Conservation (phyloP, 2,888 invertebrate genomes). For the Platypus cylindrus region DNA sequence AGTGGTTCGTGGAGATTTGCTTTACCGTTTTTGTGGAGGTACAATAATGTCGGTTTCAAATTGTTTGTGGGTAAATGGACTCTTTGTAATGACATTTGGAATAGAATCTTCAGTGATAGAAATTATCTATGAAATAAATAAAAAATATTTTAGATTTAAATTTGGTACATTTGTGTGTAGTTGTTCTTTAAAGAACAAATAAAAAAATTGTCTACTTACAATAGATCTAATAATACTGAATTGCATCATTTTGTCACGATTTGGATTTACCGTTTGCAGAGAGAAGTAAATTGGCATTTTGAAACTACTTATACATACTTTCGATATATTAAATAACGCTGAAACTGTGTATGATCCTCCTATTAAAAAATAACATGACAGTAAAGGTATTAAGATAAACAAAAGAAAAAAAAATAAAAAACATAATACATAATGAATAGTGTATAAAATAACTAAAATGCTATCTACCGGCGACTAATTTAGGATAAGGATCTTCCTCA, state of each 20-base stretch:
- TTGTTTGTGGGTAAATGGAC: slow-evolving; percentile 18
- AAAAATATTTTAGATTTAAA: no score
- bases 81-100: slow-evolving; percentile 13
- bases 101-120: slow-evolving; percentile 23
- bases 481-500: slow-evolving; percentile 12
- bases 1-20: no score
- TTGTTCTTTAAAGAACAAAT: not conserved
- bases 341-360: slow-evolving; percentile 24
- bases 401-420: no score
- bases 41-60: slow-evolving; percentile 14
- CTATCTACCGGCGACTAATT: slow-evolving; percentile 17
- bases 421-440: no score
- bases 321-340: slow-evolving; percentile 23
- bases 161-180: no score
- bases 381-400: no score
- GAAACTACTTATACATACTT: slow-evolving; percentile 33
- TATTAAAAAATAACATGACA: slow-evolving; percentile 21
- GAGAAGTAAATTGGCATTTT: slow-evolving; percentile 39
- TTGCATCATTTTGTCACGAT: slow-evolving; percentile 21
- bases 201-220: slow-evolving; percentile 28
- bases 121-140: slow-evolving; percentile 27
- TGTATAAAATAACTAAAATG: no score
- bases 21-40: slow-evolving; percentile 8
- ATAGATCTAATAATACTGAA: slow-evolving; percentile 36
- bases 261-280: slow-evolving; percentile 25